A percentile compares a stretch with the other conserved stretches of the same genome.
These are phyloP conservation scores for Trachelus iudaicus DNA, from an alignment of 2,888 invertebrate species.

Conservation along the genomic window DNA sequence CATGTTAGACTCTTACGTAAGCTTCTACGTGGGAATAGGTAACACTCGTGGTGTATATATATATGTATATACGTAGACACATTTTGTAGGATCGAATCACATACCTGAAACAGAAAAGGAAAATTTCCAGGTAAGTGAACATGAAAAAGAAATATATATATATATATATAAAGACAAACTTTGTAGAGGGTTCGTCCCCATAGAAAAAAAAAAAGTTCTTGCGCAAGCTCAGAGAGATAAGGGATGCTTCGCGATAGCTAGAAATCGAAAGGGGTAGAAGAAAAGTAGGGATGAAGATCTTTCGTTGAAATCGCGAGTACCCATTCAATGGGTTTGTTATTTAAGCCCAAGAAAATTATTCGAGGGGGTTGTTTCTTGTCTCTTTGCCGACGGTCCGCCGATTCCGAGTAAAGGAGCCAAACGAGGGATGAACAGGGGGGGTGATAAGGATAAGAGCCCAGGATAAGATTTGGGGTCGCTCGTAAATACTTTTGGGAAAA, in stretches of 20 bases:
- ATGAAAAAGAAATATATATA: too few relatives aligned
- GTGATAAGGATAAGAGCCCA: not conserved
- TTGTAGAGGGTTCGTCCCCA: not conserved
- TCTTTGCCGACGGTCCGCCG: not conserved
- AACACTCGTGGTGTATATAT: conserved; percentile 4
- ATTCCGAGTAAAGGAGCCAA: not conserved
- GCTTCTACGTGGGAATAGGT: not conserved
- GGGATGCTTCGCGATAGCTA: not conserved
- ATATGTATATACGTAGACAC: conserved; percentile 15
- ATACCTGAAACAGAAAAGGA: conserved; percentile 48
- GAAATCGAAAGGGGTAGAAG: not conserved
- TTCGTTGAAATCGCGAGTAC: not conserved
- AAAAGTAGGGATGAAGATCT: not conserved
- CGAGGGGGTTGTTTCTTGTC: not conserved
- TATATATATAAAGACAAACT: not conserved
- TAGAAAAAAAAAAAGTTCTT: not conserved
- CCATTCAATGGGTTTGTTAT: not conserved
- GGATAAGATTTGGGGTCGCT: not conserved
- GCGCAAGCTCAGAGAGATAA: not conserved
- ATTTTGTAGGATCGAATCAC: conserved; percentile 20
- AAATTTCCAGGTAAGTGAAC: not conserved
- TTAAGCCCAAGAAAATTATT: not conserved
- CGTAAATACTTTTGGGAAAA: not conserved
- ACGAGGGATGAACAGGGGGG: not conserved
- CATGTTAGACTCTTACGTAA: not conserved